phyloP scores from a whole-genome alignment of 2,113 vertebrate species.

The Cyphomyrus plagiostoma region DNA sequence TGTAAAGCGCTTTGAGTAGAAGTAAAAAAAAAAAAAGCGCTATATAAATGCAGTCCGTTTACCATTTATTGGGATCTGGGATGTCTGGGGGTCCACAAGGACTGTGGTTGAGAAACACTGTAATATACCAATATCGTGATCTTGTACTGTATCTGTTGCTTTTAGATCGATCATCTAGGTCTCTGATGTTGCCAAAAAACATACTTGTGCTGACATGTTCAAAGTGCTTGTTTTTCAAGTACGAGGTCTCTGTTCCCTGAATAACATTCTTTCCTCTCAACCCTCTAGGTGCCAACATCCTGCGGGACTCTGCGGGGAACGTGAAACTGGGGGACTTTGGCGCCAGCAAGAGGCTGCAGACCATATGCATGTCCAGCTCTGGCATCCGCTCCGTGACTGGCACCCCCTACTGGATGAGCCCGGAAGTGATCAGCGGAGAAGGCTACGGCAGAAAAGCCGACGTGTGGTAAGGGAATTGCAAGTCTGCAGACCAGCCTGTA shows the following conservation, averaged over 20 bases:
- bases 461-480: neutral
- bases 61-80: neutral
- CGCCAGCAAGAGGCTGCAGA: neutral
- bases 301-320: neutral
- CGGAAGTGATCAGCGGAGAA: neutral
- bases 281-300: neutral
- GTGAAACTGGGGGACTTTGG: neutral
- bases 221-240: neutral
- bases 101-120: neutral
- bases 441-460: neutral
- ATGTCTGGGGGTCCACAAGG: neutral
- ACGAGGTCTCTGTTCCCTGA: neutral
- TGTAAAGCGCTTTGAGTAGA: no score
- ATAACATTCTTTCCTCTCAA: neutral
- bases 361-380: neutral
- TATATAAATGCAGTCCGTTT: neutral
- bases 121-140: neutral
- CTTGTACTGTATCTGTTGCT: neutral
- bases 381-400: neutral
- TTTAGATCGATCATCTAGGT: neutral
- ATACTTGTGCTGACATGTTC: neutral
- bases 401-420: slow-evolving; percentile 8
- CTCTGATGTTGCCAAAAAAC: neutral
- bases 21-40: no score
- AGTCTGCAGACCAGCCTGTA: neutral